Evolutionary conservation across 2,113 vertebrate species (phyloP).

Genomic region (Elephantulus edwardii): DNA sequence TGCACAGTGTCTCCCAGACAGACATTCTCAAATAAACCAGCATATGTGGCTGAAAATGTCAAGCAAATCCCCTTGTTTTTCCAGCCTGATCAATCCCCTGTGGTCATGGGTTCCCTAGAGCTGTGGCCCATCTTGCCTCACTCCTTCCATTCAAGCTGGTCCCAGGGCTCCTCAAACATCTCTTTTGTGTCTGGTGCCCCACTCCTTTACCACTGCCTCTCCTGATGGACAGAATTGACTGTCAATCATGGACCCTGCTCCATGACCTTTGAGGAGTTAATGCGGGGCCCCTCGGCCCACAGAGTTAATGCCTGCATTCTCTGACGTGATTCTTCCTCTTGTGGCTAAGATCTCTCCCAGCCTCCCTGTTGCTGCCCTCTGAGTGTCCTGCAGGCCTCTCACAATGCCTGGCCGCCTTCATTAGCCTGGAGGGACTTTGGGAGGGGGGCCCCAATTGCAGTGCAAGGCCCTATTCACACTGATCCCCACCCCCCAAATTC

Average conservation of each 20-base stretch:
- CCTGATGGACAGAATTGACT: slow-evolving; percentile 71
- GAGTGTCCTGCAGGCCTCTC: slow-evolving; percentile 52
- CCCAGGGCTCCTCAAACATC: slow-evolving; percentile 32
- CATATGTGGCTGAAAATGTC: background rate
- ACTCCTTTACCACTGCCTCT: slow-evolving; percentile 21
- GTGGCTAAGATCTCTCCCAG: slow-evolving; percentile 71
- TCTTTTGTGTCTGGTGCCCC: slow-evolving; percentile 60
- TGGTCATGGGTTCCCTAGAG: background rate
- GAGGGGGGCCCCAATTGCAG: slow-evolving; percentile 8
- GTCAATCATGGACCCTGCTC: slow-evolving; percentile 66
- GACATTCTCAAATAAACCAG: background rate
- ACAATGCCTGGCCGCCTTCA: slow-evolving; percentile 68
- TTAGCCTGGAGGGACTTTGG: slow-evolving; percentile 60
- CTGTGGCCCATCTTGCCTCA: background rate
- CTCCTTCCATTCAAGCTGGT: background rate
- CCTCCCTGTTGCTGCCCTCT: slow-evolving; percentile 36
- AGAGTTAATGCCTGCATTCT: slow-evolving; percentile 55
- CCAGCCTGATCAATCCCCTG: background rate
- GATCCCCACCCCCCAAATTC: slow-evolving; percentile 64
- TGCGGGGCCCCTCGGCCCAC: slow-evolving; percentile 32
- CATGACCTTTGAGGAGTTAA: slow-evolving; percentile 68
- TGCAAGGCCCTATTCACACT: slow-evolving; percentile 58
- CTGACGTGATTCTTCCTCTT: slow-evolving; percentile 67
- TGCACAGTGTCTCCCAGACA: background rate
- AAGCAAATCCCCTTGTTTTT: background rate